A percentile compares a stretch with the other conserved stretches of the same genome.
phyloP scores from a whole-genome alignment of 2,888 invertebrate species.

The Agapostemon virescens region DNA sequence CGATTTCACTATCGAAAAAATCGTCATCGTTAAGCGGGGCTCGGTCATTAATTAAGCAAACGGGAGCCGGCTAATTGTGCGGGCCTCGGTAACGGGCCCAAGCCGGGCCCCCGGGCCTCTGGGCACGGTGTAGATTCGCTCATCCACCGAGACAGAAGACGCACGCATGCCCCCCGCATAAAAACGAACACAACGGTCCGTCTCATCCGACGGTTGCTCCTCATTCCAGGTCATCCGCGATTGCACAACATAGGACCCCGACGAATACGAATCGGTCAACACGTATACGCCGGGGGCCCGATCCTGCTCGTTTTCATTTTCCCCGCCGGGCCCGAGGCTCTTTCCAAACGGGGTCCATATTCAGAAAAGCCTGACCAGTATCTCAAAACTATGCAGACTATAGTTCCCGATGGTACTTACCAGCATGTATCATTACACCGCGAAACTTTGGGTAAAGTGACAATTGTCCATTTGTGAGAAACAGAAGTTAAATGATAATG shows the following conservation, averaged over 20 bases:
- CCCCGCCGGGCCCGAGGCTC: not conserved
- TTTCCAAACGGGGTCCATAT: not conserved
- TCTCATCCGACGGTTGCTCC: constrained; percentile 34
- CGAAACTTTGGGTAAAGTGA: too few relatives aligned
- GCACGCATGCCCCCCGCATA: constrained; percentile 50
- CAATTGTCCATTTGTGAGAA: too few relatives aligned
- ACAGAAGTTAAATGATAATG: too few relatives aligned
- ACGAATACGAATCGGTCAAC: constrained; percentile 39
- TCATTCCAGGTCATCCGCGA: constrained; percentile 62
- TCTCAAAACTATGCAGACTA: not conserved
- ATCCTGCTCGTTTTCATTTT: constrained; percentile 21
- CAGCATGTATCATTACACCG: too few relatives aligned
- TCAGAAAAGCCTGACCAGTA: not conserved
- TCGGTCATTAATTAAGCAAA: constrained; percentile 62
- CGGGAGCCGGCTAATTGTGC: constrained; percentile 60
- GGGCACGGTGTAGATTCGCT: not conserved
- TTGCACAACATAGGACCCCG: constrained; percentile 51
- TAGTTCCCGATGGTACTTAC: not conserved
- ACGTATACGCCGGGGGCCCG: constrained; percentile 14
- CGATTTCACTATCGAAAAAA: constrained; percentile 64
- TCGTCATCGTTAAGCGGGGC: constrained; percentile 52
- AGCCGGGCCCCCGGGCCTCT: not conserved
- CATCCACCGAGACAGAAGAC: not conserved
- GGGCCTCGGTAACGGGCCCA: constrained; percentile 38
- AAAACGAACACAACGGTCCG: constrained; percentile 62